Evolutionary conservation across 2,113 vertebrate species (phyloP), one percentile per base, ranked within the genome.

Genomic region (Equus przewalskii): DNA sequence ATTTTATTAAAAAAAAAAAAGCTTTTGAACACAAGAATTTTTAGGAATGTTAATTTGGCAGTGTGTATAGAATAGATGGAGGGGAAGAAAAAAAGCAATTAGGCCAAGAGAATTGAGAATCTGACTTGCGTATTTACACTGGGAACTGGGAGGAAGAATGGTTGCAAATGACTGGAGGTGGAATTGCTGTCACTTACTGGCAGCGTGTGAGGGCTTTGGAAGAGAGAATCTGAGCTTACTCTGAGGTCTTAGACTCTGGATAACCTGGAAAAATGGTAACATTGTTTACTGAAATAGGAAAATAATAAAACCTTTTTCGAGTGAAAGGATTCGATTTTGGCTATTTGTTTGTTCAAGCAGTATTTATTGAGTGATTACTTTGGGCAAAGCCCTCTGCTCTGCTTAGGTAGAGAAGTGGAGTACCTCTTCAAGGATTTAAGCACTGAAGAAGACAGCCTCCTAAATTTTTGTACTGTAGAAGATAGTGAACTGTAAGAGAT

Each of bases 231-330:
- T 73, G 18, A 10, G 49, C 26, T 65, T 95, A 67, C 41, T 41
- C 1, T 69, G 19, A 70, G 26, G 21, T 78, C 36, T 75, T 56
- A 26, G 28, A 87, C 54, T 90, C 65, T 56, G 16, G 21, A 44
- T 93, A 76, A 64, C 26, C 26, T 44, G n/a, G 58, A 56, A 75
- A 49, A 78, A 89, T 58, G 22, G 30, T 70, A 76, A 15, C 19
- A 36, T 41, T 79, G 44, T 54, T 89, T 86, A 58, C 8, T 94
- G 49, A 97, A 92, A 56, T 41, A 69, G n/a, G 81, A 95, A 96
- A 76, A 15, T 58, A 51, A 58, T 54, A 13, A 13, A 81, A 51
- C 19, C 13, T 7, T 87, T 87, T 65, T 41, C n/a, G 18, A 21
- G 82, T 62, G 82, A 21, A 51, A 85, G 65, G 33, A 95, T 78